Base-by-base conservation (phyloP, 1,140 invertebrate species). In the Panagrolaimus sp. region DNA sequence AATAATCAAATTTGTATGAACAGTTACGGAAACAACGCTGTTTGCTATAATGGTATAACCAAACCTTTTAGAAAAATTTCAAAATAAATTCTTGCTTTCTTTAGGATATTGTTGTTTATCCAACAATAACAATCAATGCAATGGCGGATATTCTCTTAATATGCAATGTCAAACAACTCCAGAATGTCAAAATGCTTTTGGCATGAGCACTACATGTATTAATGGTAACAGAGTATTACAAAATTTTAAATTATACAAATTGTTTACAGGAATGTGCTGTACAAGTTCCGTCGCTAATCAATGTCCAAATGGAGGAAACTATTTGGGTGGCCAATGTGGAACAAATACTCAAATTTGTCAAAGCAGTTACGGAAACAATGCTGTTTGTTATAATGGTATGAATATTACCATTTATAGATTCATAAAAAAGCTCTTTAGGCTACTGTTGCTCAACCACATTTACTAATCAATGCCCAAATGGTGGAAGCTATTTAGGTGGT, bases 31-130 rank as follows among this genome's bases (percentile, higher is more conserved):
- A 5, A 11, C 4, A 16, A 20, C 5, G 11, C 51, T 3, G 27
- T 27, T 11, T 57, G 51, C 20, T 57, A 57, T 20, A 57, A 57
- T 23, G 51, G 51, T 57, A n/a, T n/a, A n/a, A n/a, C n/a, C n/a
- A n/a, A n/a, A n/a, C n/a, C n/a, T n/a, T n/a, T n/a, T n/a, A n/a
- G n/a, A n/a, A n/a, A n/a, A n/a, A n/a, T n/a, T n/a, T n/a, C n/a
- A 4, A 25, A 27, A 4, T 57, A 57, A 25, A 20, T 57, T 14
- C n/a, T 57, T 57, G 20, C 11, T 0, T 27, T n/a, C n/a, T 57
- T 20, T 27, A 57, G 51, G 51, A 57, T 25, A 57, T 27, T 57
- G 51, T 27, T 57, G 51, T 27, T 57, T 16, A 57, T 38, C 31
- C 31, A 38, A 38, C 31, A 57, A 57, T 13, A 57, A 20, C 2